Percentiles rank a stretch among this genome's conserved stretches.
These are phyloP conservation scores for Oceanodroma tethys DNA, from an alignment of 2,113 vertebrate species.

Conservation along the genomic window DNA sequence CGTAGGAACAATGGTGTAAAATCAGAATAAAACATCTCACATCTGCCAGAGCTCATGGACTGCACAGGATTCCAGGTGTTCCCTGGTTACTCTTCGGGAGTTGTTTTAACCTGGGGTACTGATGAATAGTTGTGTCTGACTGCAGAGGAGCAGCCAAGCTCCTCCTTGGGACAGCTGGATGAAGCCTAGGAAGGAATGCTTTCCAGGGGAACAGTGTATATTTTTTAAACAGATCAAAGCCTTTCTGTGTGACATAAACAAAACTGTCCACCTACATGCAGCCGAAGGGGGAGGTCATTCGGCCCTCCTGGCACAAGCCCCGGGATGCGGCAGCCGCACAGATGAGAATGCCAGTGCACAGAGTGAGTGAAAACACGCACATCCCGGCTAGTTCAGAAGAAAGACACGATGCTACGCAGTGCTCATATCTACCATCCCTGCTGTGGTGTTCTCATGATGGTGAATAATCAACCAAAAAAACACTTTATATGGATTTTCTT, in stretches of 20 bases:
- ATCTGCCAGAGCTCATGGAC: not conserved
- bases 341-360: not conserved
- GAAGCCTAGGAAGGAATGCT: not conserved
- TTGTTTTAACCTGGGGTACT: not conserved
- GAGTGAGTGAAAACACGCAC: not conserved
- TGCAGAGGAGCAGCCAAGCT: not conserved
- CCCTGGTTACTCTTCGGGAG: not conserved
- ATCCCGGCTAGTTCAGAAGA: not conserved
- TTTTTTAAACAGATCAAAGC: constrained; percentile 21
- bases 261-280: not conserved
- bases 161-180: constrained; percentile 11
- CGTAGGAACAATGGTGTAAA: fast-evolving
- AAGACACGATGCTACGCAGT: not conserved
- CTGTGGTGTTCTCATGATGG: not conserved
- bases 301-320: not conserved
- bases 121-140: not conserved
- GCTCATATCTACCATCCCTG: fast-evolving
- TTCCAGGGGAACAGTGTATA: constrained; percentile 1
- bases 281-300: not conserved
- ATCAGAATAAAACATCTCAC: not conserved
- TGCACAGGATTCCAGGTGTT: not conserved
- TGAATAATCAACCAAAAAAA: not conserved
- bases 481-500: not conserved
- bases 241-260: constrained; percentile 3
- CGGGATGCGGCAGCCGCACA: fast-evolving